Evolutionary conservation across 1,140 invertebrate genomes (phyloP).

Genomic region (Delia radicum): DNA sequence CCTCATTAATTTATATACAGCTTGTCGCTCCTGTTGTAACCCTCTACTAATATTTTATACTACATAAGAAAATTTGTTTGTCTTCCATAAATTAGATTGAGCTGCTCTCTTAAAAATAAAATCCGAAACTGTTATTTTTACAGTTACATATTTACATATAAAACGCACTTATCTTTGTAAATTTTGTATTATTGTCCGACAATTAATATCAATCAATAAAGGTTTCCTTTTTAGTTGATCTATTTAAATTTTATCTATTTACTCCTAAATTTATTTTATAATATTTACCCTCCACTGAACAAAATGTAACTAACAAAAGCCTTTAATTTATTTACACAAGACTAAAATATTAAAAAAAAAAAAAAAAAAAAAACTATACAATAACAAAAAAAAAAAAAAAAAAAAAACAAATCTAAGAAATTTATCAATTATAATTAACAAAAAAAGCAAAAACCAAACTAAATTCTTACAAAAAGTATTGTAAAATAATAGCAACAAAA

Average conservation of each 20-base stretch:
- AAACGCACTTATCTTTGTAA: not conserved
- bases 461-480: not conserved
- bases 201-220: too few relatives aligned
- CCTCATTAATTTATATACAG: too few relatives aligned
- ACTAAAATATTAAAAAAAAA: conserved; percentile 18
- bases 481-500: not conserved
- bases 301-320: conserved; percentile 26
- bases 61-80: not conserved
- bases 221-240: not conserved
- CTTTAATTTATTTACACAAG: conserved; percentile 26
- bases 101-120: not conserved
- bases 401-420: not conserved
- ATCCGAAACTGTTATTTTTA: too few relatives aligned
- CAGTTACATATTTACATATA: not conserved
- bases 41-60: too few relatives aligned
- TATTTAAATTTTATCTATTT: not conserved
- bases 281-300: conserved; percentile 20
- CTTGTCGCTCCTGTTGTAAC: too few relatives aligned
- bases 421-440: not conserved
- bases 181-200: not conserved
- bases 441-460: not conserved
- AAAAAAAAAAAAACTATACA: conserved; percentile 5
- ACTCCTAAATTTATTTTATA: conserved; percentile 16
- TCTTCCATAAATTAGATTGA: not conserved
- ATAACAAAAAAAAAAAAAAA: not conserved